Evolutionary conservation across 30 jellyfish, hydroid and myxozoan genomes (phyloP), one percentile per base, ranked within the genome.

Genomic region (Turritopsis dohrnii): DNA sequence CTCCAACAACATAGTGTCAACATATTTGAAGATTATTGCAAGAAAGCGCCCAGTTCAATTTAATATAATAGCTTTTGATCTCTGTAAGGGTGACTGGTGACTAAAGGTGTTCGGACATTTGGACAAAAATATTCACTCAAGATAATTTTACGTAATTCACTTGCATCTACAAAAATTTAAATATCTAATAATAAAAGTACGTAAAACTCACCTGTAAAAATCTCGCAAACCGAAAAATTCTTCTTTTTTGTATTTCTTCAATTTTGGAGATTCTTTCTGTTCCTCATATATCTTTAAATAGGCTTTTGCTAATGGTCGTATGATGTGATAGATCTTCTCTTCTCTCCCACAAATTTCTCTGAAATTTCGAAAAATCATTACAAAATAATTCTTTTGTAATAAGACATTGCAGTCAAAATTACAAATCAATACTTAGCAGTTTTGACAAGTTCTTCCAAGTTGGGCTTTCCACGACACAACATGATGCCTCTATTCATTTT

Each of bases 161-260:
- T 23, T 60, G 73, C 21, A 60, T 60, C 19, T 60, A 23, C 73
- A 18, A 60, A 23, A 60, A 18, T 18, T 60, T 60, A 60, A 60
- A 60, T 18, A 23, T 60, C 0, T 4, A 18, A 75, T n/a, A 65
- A 83, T 20, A 4, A 66, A 29, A n/a, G n/a, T n/a, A n/a, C n/a
- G 52, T 1, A 9, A 29, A 52, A 17, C 8, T 79, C 72, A 89
- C 96, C 96, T 84, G 82, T 89, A 89, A 81, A 84, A 89, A 66
- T 89, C 96, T 89, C 96, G 71, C 54, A 89, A 75, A 30, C 96
- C 96, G 84, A 89, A 89, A 83, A 89, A 89, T 80, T 89, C 96
- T 69, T 89, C 93, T 69, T 89, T 89, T 41, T 82, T 89, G 29
- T 86, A 89, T 74, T 84, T 80, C 65, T 72, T 72, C 83, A 89